A percentile compares a stretch with the other conserved stretches of the same genome.
Evolutionary conservation across 2,888 invertebrate species (phyloP).

Genomic region (Agrotis ipsilon): DNA sequence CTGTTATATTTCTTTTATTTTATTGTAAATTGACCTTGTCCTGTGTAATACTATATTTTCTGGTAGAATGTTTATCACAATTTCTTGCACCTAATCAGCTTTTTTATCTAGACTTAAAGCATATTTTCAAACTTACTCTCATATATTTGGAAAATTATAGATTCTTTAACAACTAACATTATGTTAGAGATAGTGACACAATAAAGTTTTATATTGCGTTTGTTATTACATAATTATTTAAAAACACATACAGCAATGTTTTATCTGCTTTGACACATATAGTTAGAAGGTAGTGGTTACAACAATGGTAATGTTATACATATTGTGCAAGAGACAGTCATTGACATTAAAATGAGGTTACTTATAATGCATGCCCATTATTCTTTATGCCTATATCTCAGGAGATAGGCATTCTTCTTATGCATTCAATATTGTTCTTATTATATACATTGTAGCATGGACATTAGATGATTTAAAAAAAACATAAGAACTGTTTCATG

Average conservation of each 20-base stretch:
- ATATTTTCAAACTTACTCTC: background rate
- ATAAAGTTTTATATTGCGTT: background rate
- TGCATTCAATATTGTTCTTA: too few relatives aligned
- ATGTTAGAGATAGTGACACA: background rate
- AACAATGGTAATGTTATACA: constrained; percentile 38
- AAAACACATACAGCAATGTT: constrained; percentile 9
- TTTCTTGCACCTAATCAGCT: too few relatives aligned
- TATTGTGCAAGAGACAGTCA: constrained; percentile 37
- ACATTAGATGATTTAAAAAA: too few relatives aligned
- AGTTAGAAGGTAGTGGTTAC: constrained; percentile 27
- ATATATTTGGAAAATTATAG: background rate
- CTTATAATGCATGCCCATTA: constrained; percentile 13
- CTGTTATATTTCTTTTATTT: too few relatives aligned
- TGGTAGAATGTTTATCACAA: too few relatives aligned
- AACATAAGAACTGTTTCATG: too few relatives aligned
- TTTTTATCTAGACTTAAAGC: too few relatives aligned
- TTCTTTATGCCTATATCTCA: constrained; percentile 17
- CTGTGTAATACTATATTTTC: too few relatives aligned
- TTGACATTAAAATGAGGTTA: constrained; percentile 45
- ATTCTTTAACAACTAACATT: background rate
- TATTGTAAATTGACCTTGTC: too few relatives aligned
- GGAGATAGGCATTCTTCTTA: background rate
- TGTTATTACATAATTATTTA: constrained; percentile 14
- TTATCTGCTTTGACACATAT: constrained; percentile 37
- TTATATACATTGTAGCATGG: too few relatives aligned